phyloP scores from a whole-genome alignment of 1,140 invertebrate genomes.

The Harlomillsia oculata region DNA sequence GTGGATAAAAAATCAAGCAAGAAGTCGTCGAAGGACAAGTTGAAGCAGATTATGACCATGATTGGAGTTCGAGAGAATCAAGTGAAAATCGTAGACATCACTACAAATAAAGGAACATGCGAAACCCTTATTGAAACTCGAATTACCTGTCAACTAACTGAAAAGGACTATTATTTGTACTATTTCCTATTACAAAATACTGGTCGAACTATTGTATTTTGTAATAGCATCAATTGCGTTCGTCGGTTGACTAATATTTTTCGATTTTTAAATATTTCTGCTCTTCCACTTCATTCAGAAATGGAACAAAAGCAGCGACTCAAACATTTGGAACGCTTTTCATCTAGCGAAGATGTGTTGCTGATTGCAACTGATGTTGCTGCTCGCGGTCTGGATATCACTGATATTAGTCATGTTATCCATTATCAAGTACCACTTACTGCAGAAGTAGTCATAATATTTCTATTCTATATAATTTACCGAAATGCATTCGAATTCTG shows the following conservation, averaged over 20 bases:
- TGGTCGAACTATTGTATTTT: slow-evolving; percentile 90
- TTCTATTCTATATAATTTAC: not conserved
- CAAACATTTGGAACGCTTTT: slow-evolving; percentile 89
- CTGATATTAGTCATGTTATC: slow-evolving; percentile 85
- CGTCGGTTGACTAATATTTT: slow-evolving; percentile 73
- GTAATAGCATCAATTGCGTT: slow-evolving; percentile 92
- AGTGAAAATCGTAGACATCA: slow-evolving; percentile 91
- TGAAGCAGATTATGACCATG: slow-evolving; percentile 51
- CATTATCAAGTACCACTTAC: slow-evolving; percentile 96
- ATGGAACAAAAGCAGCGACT: slow-evolving; percentile 91
- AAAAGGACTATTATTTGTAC: slow-evolving; percentile 88
- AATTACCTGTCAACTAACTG: slow-evolving; percentile 60
- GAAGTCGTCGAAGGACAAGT: slow-evolving; percentile 49
- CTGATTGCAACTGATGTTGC: slow-evolving; percentile 97
- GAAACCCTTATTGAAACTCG: slow-evolving; percentile 70
- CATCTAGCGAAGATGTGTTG: slow-evolving; percentile 59
- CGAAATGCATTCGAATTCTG: not conserved
- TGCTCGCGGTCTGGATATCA: slow-evolving; percentile 91
- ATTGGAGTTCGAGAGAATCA: slow-evolving; percentile 70
- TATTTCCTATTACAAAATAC: slow-evolving; percentile 77
- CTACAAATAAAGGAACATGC: slow-evolving; percentile 62
- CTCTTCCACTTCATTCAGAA: slow-evolving; percentile 80
- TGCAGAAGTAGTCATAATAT: slow-evolving; percentile 57
- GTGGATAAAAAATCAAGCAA: slow-evolving; percentile 55
- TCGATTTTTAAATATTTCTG: slow-evolving; percentile 61